Conservation (phyloP, 2,113 vertebrate species). For the Psophia crepitans region DNA sequence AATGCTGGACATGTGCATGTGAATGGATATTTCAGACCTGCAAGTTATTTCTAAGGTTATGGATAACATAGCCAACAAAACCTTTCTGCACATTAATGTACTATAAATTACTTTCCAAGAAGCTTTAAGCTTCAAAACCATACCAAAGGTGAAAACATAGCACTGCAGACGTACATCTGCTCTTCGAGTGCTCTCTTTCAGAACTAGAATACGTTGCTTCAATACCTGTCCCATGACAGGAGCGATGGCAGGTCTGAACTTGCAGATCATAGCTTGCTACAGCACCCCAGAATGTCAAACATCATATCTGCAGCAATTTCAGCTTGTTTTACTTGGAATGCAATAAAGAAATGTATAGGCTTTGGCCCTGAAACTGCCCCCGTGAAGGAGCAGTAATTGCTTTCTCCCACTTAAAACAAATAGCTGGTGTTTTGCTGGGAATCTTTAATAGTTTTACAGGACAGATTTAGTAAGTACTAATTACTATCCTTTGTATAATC, state of each 20-base stretch:
- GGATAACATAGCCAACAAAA: neutral
- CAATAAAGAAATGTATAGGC: neutral
- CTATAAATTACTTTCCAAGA: neutral
- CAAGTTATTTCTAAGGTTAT: neutral
- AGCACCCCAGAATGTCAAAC: neutral
- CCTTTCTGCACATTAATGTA: neutral
- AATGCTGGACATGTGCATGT: neutral
- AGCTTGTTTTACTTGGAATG: neutral
- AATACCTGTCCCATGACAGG: neutral
- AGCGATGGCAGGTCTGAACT: neutral
- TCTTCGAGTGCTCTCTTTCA: neutral
- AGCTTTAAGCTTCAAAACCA: neutral
- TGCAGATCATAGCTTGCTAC: neutral
- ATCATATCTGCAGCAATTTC: neutral
- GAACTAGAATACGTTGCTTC: neutral
- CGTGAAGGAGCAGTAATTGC: neutral
- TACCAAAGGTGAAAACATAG: neutral
- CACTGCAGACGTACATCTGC: neutral
- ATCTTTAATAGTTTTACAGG: neutral
- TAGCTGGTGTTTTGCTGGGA: neutral
- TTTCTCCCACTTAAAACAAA: neutral
- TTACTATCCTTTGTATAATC: neutral
- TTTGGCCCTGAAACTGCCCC: neutral
- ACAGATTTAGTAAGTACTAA: neutral
- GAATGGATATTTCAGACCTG: neutral